Conservation (phyloP, 2,113 vertebrate species). For the Hylia prasina region DNA sequence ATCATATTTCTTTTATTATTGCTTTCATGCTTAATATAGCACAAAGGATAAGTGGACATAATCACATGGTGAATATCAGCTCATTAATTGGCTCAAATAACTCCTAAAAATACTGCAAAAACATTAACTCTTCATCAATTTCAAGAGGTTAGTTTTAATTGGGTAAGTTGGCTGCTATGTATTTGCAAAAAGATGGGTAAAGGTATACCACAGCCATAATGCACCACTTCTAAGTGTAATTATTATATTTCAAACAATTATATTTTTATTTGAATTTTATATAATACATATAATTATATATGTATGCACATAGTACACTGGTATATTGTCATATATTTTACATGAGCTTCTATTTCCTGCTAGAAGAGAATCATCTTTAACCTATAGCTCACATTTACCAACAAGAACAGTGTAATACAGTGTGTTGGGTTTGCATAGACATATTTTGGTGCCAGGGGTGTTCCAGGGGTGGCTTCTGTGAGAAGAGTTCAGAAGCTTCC, state of each 20-base stretch:
- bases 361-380: background rate
- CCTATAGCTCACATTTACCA: background rate
- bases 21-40: background rate
- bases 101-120: slow-evolving; percentile 8
- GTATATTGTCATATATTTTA: background rate
- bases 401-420: background rate
- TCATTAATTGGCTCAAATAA: slow-evolving; percentile 46
- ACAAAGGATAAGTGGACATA: slow-evolving; percentile 5
- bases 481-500: background rate
- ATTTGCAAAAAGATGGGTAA: background rate
- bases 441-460: rapidly evolving
- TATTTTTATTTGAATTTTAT: background rate
- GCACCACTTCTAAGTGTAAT: background rate
- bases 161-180: background rate
- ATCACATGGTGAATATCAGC: background rate
- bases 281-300: background rate
- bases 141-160: slow-evolving; percentile 24
- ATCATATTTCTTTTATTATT: background rate
- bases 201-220: background rate
- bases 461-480: background rate
- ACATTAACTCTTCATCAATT: slow-evolving; percentile 26
- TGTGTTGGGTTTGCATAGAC: background rate
- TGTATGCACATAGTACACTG: background rate
- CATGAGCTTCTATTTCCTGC: background rate
- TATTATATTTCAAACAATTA: background rate